These are phyloP conservation scores for Lissocephala sabroskyi DNA, from an alignment of 2,888 invertebrate species.

Conservation along the genomic window DNA sequence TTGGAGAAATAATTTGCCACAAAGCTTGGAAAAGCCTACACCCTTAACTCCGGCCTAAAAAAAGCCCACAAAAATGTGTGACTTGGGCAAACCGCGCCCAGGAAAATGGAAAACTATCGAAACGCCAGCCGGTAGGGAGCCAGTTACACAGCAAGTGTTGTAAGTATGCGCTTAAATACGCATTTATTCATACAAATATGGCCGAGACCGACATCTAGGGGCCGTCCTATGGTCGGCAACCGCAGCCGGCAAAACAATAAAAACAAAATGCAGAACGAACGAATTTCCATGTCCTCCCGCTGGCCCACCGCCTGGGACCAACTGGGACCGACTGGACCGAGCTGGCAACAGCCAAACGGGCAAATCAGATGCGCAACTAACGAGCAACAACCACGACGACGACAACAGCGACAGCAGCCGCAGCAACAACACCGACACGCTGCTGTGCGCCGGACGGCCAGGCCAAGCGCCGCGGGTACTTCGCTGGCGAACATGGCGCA, in stretches of 20 bases:
- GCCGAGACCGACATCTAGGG: conserved; percentile 39
- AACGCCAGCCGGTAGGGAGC: no score
- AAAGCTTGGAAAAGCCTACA: no score
- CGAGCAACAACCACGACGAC: conserved; percentile 56
- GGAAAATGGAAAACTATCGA: background rate
- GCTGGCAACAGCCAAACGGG: no score
- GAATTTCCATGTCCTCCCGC: conserved; percentile 52
- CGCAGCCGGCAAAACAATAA: conserved; percentile 48
- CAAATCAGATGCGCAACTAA: conserved; percentile 65
- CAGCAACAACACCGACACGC: conserved; percentile 14
- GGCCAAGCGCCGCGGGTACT: conserved; percentile 21
- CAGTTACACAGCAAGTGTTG: conserved; percentile 53
- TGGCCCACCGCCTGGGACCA: conserved; percentile 3
- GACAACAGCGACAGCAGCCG: conserved; percentile 26
- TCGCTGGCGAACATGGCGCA: conserved; percentile 50
- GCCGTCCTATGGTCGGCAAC: conserved; percentile 36
- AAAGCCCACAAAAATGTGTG: no score
- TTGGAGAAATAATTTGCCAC: no score
- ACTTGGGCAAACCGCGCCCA: no score
- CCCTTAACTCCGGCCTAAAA: no score
- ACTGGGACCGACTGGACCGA: no score
- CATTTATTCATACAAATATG: conserved; percentile 67
- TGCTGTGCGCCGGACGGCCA: conserved; percentile 24
- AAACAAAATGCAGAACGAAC: conserved; percentile 30
- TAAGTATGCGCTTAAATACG: conserved; percentile 68